Base-by-base conservation (phyloP, 2,113 vertebrate genomes). In the Tragulus kanchil region DNA sequence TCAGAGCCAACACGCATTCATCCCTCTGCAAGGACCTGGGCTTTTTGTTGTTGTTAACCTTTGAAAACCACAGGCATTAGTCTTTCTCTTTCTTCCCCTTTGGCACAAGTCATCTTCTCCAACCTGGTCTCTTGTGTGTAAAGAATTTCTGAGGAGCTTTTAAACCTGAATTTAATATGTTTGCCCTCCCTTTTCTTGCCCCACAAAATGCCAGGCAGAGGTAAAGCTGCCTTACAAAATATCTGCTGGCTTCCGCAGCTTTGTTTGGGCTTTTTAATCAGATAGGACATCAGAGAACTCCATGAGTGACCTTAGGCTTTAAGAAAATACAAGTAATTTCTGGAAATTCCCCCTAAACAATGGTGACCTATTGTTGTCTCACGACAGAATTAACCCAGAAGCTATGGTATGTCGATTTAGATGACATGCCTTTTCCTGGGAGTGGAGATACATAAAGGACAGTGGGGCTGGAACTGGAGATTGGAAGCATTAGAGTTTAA, bases 51-150 rank as follows among this genome's bases (percentile, higher is more conserved):
- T 94, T 95, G 85, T 97, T 96, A 98, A 97, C 96, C 88, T 98
- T 97, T 97, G 95, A 91, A 98, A 98, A 97, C 97, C 98, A 97
- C 98, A 98, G 94, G 97, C 84, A 98, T 97, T 96, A 97, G 92
- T 79, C 85, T 96, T 96, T 95, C 81, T 98, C 78, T 96, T 97
- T 97, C 93, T 98, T 98, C 92, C 97, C 96, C 96, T 9, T 98
- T 98, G 98, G 98, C 97, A 97, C 48, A 56, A 95, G 82, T 79
- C 95, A 94, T 96, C 87, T 85, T 93, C 94, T 97, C 96, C 94
- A 95, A 73, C 81, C 83, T 90, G 92, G 95, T 93, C 87, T 96
- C 92, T 79, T 96, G 79, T 95, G 95, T 97, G 78, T 59, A 97
- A 97, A 97, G 96, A 97, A 98, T 98, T 97, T 98, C 94, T 95